phyloP scores from a whole-genome alignment of 1,140 invertebrate species.

The Dinoponera quadriceps region DNA sequence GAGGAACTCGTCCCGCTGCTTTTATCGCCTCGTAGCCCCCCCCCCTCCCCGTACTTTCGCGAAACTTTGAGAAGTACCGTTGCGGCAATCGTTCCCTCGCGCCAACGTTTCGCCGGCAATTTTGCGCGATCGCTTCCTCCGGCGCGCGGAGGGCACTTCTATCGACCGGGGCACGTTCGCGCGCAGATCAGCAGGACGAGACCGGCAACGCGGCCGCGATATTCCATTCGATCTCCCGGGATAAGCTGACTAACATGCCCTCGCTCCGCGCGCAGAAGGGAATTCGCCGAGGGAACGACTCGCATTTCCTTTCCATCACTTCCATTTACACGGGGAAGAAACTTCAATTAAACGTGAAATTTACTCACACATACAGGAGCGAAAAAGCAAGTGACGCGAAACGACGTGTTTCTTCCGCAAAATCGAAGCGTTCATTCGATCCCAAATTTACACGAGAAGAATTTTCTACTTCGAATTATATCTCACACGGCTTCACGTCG shows the following conservation, averaged over 20 bases:
- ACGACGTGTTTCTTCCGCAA: constrained; percentile 3
- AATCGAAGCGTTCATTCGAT: neutral
- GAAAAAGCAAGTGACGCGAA: neutral
- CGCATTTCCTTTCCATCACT: constrained; percentile 30
- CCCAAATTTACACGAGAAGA: too few species aligned
- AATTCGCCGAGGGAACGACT: constrained; percentile 50
- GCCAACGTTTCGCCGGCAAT: constrained; percentile 19
- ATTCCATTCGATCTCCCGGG: constrained; percentile 42
- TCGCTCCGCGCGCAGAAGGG: neutral
- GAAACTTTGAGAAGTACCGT: constrained; percentile 48
- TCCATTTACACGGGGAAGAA: constrained; percentile 33
- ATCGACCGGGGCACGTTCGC: constrained; percentile 38
- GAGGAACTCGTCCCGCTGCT: constrained; percentile 22
- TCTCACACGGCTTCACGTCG: too few species aligned
- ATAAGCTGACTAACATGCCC: constrained; percentile 19
- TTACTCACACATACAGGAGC: constrained; percentile 6
- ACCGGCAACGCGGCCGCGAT: constrained; percentile 3
- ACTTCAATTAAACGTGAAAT: constrained; percentile 42
- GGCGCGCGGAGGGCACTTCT: neutral
- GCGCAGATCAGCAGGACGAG: constrained; percentile 31
- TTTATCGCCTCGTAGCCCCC: constrained; percentile 47
- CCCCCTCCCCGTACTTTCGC: constrained; percentile 18
- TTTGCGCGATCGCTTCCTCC: constrained; percentile 38
- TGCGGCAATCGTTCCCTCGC: constrained; percentile 32
- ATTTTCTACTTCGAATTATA: neutral